A percentile compares a stretch with the other conserved stretches of the same genome.
Conservation (phyloP, 2,113 vertebrate species). For the Odontophorus gujanensis region DNA sequence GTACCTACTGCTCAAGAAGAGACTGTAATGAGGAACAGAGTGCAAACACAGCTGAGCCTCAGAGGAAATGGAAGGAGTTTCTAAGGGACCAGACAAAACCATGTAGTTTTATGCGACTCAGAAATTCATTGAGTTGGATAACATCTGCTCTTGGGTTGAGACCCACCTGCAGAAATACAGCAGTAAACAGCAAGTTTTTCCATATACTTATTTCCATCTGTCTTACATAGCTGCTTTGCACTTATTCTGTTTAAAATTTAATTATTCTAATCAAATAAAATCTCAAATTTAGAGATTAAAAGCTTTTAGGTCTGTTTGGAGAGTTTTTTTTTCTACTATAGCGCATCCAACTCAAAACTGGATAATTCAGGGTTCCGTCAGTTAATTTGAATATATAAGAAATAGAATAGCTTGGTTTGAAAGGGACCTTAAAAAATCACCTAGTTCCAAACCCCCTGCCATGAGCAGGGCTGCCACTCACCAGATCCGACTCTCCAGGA, state of each 20-base stretch:
- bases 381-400: background rate
- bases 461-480: background rate
- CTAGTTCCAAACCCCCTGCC: background rate
- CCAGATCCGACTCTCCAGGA: background rate
- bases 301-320: background rate
- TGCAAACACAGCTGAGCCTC: background rate
- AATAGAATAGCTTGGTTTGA: no score
- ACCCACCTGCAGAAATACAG: background rate
- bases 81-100: background rate
- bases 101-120: background rate
- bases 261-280: background rate
- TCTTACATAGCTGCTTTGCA: background rate
- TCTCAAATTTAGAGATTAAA: background rate
- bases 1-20: background rate
- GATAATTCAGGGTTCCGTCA: background rate
- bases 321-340: no score
- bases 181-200: background rate
- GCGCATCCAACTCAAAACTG: background rate
- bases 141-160: background rate
- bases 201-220: background rate
- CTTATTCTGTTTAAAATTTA: background rate
- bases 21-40: background rate
- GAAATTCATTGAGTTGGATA: background rate
- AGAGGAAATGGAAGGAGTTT: background rate
- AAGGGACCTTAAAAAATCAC: background rate